phyloP scores from a whole-genome alignment of 2,113 vertebrate genomes.

The Salminus brasiliensis region DNA sequence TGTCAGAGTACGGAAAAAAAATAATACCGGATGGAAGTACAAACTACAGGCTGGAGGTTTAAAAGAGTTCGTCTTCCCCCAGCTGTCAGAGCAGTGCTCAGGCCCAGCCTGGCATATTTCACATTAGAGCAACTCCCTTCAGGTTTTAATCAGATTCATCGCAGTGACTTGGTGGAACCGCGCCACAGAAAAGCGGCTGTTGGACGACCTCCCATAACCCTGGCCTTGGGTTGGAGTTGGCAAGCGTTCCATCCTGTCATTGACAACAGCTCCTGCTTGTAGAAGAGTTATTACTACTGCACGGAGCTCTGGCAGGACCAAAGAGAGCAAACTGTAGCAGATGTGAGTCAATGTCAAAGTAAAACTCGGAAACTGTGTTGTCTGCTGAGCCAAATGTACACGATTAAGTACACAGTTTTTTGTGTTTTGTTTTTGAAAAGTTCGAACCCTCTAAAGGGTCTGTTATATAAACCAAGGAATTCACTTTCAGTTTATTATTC shows the following conservation, averaged over 20 bases:
- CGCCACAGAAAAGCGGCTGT: slow-evolving; percentile 36
- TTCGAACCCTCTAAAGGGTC: neutral
- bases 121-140: slow-evolving; percentile 21
- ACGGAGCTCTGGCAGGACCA: slow-evolving; percentile 22
- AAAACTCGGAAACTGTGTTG: neutral
- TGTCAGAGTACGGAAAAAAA: too few relatives aligned
- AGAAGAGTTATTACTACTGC: slow-evolving; percentile 37
- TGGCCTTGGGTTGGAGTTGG: slow-evolving; percentile 40
- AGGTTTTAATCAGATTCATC: slow-evolving; percentile 47
- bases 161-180: slow-evolving; percentile 24
- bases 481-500: neutral
- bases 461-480: neutral
- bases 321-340: slow-evolving; percentile 6
- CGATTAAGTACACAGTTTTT: slow-evolving; percentile 10
- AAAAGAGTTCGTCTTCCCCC: neutral
- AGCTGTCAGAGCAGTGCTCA: slow-evolving; percentile 1
- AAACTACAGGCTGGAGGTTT: neutral
- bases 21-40: neutral
- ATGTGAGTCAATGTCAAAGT: slow-evolving; percentile 27
- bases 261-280: slow-evolving; percentile 28
- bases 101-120: neutral
- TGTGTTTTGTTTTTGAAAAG: neutral
- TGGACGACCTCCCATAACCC: slow-evolving; percentile 44
- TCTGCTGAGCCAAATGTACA: neutral
- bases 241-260: slow-evolving; percentile 38